Evolutionary conservation across 2,888 invertebrate genomes (phyloP).

Genomic region (Mesoligia furuncula): DNA sequence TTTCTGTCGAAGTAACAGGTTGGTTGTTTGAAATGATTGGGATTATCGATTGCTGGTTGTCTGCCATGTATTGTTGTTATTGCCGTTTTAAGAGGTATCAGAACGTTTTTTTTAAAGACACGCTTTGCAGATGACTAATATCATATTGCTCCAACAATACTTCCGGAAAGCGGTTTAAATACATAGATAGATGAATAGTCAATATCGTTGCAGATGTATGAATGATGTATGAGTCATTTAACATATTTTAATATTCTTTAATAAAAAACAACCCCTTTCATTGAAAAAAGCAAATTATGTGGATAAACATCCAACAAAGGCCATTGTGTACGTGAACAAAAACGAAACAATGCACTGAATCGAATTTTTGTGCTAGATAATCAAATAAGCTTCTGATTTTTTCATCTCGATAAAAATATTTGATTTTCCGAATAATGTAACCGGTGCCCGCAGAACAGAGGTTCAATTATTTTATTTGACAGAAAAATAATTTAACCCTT

Average conservation of each 20-base stretch:
- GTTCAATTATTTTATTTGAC: constrained; percentile 66
- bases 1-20: constrained; percentile 65
- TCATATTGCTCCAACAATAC: background rate
- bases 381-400: constrained; percentile 1
- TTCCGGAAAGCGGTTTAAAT: background rate
- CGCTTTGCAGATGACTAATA: too few relatives aligned
- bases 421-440: constrained; percentile 34
- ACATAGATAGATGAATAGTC: too few relatives aligned
- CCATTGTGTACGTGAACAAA: constrained; percentile 10
- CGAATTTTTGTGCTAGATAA: constrained; percentile 11
- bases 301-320: background rate
- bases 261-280: constrained; percentile 9
- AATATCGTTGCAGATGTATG: too few relatives aligned
- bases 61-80: constrained; percentile 7
- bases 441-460: constrained; percentile 35
- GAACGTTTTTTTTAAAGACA: background rate
- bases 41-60: constrained; percentile 41
- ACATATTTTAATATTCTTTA: background rate
- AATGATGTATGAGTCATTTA: background rate
- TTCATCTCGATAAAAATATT: constrained; percentile 19
- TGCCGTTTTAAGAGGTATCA: background rate
- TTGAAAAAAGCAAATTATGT: constrained; percentile 11
- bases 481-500: constrained; percentile 70
- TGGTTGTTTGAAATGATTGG: constrained; percentile 53
- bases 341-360: constrained; percentile 18